phyloP scores from a whole-genome alignment of 1,140 invertebrate species.

The Littorina saxatilis region DNA sequence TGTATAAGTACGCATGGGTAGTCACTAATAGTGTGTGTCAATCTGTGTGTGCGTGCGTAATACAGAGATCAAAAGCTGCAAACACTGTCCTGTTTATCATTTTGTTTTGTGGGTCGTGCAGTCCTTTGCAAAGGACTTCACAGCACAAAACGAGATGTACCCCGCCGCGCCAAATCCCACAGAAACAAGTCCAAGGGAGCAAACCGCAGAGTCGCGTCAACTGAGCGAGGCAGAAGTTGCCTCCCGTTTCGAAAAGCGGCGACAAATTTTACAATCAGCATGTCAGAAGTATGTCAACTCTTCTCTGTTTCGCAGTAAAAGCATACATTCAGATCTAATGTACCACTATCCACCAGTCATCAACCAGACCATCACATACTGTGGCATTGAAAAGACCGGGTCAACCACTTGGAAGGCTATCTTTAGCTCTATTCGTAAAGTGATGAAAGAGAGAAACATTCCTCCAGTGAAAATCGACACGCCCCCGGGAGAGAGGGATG shows the following conservation, averaged over 20 bases:
- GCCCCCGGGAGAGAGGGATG: neutral
- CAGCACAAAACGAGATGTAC: neutral
- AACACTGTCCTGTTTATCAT: neutral
- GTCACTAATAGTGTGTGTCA: neutral
- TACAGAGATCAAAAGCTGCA: neutral
- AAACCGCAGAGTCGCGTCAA: neutral
- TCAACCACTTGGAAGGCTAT: constrained; percentile 66
- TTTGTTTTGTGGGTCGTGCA: neutral
- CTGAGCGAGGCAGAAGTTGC: too few relatives aligned
- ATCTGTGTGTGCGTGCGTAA: neutral
- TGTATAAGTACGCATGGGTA: neutral
- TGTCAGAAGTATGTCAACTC: neutral
- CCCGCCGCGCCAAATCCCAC: neutral
- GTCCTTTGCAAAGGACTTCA: neutral
- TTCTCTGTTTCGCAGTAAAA: neutral
- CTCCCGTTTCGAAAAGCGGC: neutral
- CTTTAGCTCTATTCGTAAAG: constrained; percentile 43
- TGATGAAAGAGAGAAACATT: neutral
- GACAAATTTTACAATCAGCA: neutral
- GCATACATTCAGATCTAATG: neutral
- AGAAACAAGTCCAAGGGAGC: neutral
- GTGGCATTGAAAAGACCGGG: constrained; percentile 64
- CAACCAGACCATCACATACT: constrained; percentile 38
- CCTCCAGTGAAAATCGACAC: neutral
- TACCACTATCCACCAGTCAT: neutral